Conservation (phyloP, 2,113 vertebrate genomes). For the Raphicerus campestris region DNA sequence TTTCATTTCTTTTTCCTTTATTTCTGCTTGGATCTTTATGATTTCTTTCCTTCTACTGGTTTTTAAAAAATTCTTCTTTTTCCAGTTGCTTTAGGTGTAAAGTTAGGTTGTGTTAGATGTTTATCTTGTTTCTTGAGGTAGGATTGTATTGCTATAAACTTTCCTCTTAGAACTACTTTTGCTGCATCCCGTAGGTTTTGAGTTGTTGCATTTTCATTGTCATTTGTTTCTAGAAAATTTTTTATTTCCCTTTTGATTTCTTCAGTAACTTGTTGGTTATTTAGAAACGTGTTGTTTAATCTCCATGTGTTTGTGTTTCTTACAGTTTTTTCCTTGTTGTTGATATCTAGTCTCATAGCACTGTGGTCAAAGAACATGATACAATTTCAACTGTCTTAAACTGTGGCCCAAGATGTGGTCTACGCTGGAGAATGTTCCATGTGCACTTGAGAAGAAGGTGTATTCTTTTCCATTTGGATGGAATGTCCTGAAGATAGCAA, state of each 20-base stretch:
- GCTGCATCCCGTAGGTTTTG: not conserved
- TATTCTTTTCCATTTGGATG: not conserved
- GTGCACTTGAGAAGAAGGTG: not conserved
- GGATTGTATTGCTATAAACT: not conserved
- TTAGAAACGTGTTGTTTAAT: not conserved
- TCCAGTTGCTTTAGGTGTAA: not conserved
- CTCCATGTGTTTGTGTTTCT: not conserved
- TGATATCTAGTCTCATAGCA: not conserved
- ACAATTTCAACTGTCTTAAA: not conserved
- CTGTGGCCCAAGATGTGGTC: not conserved
- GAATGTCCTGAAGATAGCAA: not conserved
- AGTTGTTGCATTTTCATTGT: not conserved
- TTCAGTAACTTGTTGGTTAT: not conserved
- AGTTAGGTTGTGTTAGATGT: not conserved
- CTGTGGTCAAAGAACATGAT: not conserved
- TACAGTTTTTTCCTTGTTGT: not conserved
- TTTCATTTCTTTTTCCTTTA: not conserved
- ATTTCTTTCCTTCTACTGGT: not conserved
- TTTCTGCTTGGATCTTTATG: not conserved
- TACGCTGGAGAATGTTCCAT: not conserved
- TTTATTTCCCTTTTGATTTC: not conserved
- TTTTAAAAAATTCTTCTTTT: not conserved
- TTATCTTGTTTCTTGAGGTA: not conserved
- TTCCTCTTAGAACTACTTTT: not conserved
- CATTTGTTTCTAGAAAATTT: not conserved